Conservation (phyloP, 2,888 invertebrate species). For the Lasioglossum malachurum region DNA sequence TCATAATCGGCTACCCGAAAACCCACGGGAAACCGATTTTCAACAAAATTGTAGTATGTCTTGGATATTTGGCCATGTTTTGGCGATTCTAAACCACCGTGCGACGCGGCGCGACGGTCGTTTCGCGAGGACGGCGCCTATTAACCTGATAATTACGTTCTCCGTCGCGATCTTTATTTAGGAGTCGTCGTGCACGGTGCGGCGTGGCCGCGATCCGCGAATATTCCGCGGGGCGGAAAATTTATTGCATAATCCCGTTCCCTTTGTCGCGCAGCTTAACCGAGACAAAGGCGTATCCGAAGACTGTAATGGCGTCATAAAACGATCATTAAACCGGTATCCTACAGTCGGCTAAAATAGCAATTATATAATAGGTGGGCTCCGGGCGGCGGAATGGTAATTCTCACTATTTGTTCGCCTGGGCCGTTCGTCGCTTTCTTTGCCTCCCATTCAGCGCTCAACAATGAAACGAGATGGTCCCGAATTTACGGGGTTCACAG, state of each 20-base stretch:
- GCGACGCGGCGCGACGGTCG: neutral
- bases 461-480: slow-evolving; percentile 27
- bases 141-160: slow-evolving; percentile 16
- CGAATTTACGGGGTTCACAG: slow-evolving; percentile 22
- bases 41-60: no score
- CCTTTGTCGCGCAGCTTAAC: slow-evolving; percentile 15
- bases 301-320: slow-evolving; percentile 36
- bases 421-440: slow-evolving; percentile 34
- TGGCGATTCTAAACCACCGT: no score
- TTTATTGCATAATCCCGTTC: slow-evolving; percentile 13
- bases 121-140: neutral
- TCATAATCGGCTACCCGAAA: no score
- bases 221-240: neutral
- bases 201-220: neutral
- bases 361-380: slow-evolving; percentile 32
- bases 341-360: slow-evolving; percentile 28
- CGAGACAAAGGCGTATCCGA: slow-evolving; percentile 18
- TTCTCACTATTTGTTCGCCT: slow-evolving; percentile 21
- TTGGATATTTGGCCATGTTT: no score
- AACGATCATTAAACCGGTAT: slow-evolving; percentile 41
- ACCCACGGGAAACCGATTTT: no score
- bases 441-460: slow-evolving; percentile 14
- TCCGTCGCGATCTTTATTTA: no score
- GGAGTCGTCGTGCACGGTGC: neutral
- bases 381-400: slow-evolving; percentile 23